Base-by-base conservation (phyloP, 2,888 invertebrate genomes). In the Spisula solida region DNA sequence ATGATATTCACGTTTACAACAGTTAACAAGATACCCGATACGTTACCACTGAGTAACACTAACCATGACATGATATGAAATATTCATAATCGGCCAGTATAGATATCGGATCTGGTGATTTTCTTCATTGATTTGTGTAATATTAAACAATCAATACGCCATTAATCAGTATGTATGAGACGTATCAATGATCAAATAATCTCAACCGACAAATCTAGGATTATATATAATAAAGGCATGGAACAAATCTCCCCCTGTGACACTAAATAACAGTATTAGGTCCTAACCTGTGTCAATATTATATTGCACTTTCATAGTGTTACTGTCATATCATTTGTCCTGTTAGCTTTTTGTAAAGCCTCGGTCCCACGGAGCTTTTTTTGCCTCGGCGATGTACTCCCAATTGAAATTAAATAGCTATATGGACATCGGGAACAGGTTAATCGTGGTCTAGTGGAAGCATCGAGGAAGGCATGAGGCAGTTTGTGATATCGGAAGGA, bases 141-240 rank as follows among this genome's bases (percentile, higher is more conserved):
- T 34, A 75, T 75, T 75, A 31, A 75, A 75, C 75, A 75, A 75
- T 75, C 75, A 31, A 31, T 75, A 16, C 5, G 25, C 75, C 34
- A 75, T 75, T 75, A 75, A 75, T 75, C 75, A 75, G 75, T 75
- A 31, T 31, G 29, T 75, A 34, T 12, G 16, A 75, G 75, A 75
- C 75, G 12, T 31, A 34, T 75, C 31, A 29, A 75, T 75, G 34
- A 34, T 75, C 31, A 34, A 16, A 31, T 75, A 75, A 75, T 75
- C 75, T 75, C 31, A 75, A 31, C 8, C 12, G 75, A 75, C 75
- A 75, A 75, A 75, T 75, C 75, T 34, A 41, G 75, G 75, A 75
- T 75, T 31, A 75, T 60, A 66, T 25, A 25, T 25, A 41, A 66
- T 25, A 66, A 66, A 25, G 60, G 12, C 25, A 66, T 66, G 60